phyloP scores from a whole-genome alignment of 1,140 invertebrate genomes.

The Cheumatopsyche charites region DNA sequence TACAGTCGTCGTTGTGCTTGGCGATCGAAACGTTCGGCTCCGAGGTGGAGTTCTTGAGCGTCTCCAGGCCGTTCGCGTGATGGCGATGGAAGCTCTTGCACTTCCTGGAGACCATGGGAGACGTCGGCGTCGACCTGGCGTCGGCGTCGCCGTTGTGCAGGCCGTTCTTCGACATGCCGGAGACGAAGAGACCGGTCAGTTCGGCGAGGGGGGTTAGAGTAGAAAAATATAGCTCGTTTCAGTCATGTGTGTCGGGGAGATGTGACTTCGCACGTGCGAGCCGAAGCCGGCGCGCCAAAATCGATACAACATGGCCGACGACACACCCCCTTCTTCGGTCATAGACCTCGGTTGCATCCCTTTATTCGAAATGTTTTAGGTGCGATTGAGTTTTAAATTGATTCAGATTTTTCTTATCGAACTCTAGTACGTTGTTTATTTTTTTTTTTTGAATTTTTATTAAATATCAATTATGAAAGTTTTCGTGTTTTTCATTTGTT shows the following conservation, averaged over 20 bases:
- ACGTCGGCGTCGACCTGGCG: constrained; percentile 45
- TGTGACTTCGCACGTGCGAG: constrained; percentile 29
- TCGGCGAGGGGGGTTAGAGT: constrained; percentile 31
- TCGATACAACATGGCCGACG: constrained; percentile 41
- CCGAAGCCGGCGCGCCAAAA: constrained; percentile 37
- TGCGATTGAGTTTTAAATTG: too few relatives aligned
- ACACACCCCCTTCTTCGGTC: constrained; percentile 26
- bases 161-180: too few relatives aligned
- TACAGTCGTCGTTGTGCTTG: constrained; percentile 31
- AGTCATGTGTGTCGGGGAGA: constrained; percentile 39
- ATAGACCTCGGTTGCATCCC: neutral
- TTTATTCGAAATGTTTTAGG: too few relatives aligned
- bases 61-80: constrained; percentile 30
- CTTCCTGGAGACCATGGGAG: neutral
- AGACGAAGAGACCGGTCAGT: too few relatives aligned
- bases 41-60: constrained; percentile 44
- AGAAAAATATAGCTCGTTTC: constrained; percentile 33
- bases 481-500: too few relatives aligned
- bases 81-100: neutral
- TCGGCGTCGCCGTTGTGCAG: constrained; percentile 37
- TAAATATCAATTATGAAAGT: too few relatives aligned
- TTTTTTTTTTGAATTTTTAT: too few relatives aligned
- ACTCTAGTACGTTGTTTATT: too few relatives aligned
- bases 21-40: constrained; percentile 45
- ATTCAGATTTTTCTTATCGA: too few relatives aligned